Evolutionary conservation across 2,113 vertebrate genomes (phyloP).

Genomic region (Corynorhinus townsendii): DNA sequence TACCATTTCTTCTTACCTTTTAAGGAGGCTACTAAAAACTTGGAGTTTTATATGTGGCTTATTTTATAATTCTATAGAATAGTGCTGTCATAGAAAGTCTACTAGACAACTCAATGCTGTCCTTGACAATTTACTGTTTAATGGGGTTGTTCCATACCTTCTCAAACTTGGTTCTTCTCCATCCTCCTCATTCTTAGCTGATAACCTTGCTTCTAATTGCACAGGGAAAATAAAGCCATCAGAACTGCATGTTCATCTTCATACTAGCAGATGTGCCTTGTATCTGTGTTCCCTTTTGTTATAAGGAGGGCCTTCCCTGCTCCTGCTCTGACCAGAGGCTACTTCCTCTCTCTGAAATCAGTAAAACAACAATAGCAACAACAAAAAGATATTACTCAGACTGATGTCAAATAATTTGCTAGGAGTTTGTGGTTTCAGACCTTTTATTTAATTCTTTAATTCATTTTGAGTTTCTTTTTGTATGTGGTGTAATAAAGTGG

Average conservation of each 20-base stretch:
- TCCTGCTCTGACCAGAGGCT: background rate
- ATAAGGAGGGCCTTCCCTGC: background rate
- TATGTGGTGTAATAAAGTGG: no score
- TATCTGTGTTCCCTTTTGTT: background rate
- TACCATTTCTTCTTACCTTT: background rate
- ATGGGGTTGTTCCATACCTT: background rate
- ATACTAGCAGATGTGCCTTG: background rate
- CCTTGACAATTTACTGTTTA: background rate
- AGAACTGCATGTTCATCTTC: background rate
- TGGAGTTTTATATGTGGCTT: background rate
- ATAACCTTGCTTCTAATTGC: background rate
- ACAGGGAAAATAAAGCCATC: background rate
- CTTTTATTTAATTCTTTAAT: no score
- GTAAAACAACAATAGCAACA: no score
- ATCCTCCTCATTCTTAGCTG: background rate
- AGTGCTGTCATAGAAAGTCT: background rate
- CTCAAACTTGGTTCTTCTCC: background rate
- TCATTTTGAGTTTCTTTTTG: no score
- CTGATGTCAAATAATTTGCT: no score
- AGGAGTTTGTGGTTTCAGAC: no score
- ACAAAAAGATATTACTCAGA: no score
- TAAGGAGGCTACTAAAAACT: background rate
- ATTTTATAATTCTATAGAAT: background rate
- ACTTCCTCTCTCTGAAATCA: no score
- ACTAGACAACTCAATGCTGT: background rate